Base-by-base conservation (phyloP, 2,797 vertebrate species). In the Parauchenoglanis ngamensis region DNA sequence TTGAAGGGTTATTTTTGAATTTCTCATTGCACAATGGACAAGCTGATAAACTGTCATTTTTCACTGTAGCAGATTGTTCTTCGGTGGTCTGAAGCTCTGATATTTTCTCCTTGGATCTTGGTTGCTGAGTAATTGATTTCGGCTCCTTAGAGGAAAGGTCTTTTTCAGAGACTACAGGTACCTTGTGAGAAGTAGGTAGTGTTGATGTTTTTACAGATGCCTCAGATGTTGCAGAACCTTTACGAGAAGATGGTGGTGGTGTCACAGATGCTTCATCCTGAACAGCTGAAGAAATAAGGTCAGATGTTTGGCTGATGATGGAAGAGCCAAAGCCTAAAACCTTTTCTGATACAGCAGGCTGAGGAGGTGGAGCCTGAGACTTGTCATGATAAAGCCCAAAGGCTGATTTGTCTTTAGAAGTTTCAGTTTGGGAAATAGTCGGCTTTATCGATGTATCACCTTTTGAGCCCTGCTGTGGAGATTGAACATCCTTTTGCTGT, bases 281-380 rank as follows among this genome's bases (percentile, higher is more conserved):
- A 59, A 95, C 91, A 0, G 94, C 93, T 87, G 96, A 95, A 40
- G 96, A 95, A 89, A 97, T 97, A 84, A 97, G 93, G 93, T 90
- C 96, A 0, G 96, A 96, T 23, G 97, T 96, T 86, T 96, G 96
- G 88, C 94, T 97, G 82, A 97, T 95, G 88, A 97, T 94, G 0
- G 97, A 96, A 49, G 96, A 97, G 89, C 97, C 97, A 94, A 99
- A 99, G 77, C 97, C 98, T 88, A 98, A 94, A 86, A 97, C 96
- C 78, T 97, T 99, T 44, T 97, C 98, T 46, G 93, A 92, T 68
- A 94, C 92, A 46, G 92, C 85, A 81, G 93, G 90, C 89, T 92
- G 92, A 86, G 97, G 96, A 10, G 96, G 95, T 76, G 94, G 95
- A 56, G 94, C 96, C 85, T 96, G 96, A 83, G 94, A 91, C 92